Base-by-base conservation (phyloP, 2,888 invertebrate genomes). In the Nemapogon koenigi region DNA sequence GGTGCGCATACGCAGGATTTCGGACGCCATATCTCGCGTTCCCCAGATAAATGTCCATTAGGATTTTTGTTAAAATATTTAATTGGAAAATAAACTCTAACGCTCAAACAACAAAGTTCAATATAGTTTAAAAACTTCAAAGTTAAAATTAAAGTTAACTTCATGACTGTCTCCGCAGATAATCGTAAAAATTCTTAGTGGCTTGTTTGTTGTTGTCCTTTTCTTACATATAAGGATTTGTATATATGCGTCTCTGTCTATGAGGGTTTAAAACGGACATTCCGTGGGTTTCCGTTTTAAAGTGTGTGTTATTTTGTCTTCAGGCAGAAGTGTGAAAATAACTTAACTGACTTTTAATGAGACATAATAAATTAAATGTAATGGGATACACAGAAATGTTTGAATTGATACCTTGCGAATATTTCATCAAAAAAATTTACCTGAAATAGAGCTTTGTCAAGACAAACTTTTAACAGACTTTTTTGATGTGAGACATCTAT, bases 181-280 rank as follows among this genome's bases (percentile, higher is more conserved):
- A 61, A 67, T 65, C 65, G 61, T 68, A 62, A 64, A 63, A 62
- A 62, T 62, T 57, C 57, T 60, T 59, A 14, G 14, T 33, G 33
- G 14, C 33, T 17, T n/a, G 18, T n/a, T 19, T 33, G 10, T 18
- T 6, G 16, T 36, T 22, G 19, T 46, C 41, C 40, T 45, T 25
- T 13, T 53, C 49, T 45, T 45, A 33, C 19, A 48, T 49, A 13
- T 45, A 31, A 43, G 27, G 36, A 16, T 3, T 15, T 8, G 26
- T 16, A 35, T 49, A 45, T 40, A 11, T 31, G 18, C 27, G 38
- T 59, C 55, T 52, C 49, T 42, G 38, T 57, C 43, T 41, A 32
- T 45, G 35, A 10, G 38, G 44, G 41, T 48, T 18, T 19, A 19
- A 15, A 14, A 30, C 35, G 50, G 28, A 45, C 49, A 53, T 51